Conservation (phyloP, 2,888 invertebrate species). For the Digitonthophagus gazella region DNA sequence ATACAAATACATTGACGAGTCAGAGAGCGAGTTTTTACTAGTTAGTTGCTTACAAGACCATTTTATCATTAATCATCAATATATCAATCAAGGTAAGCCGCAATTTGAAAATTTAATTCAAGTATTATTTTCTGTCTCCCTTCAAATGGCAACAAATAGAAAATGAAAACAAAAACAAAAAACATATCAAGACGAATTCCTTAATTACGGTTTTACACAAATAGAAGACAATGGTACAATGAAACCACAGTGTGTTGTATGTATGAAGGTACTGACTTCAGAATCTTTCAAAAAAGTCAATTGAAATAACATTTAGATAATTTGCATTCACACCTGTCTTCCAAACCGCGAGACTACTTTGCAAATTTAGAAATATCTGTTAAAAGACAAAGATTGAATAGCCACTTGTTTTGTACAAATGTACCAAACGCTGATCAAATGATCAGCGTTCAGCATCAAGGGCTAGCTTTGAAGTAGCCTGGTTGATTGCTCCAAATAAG, state of each 20-base stretch:
- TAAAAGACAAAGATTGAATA: conserved; percentile 34
- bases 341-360: conserved; percentile 34
- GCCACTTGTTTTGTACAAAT: conserved; percentile 32
- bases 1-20: too few species aligned
- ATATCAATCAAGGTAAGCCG: conserved; percentile 33
- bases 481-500: conserved; percentile 31
- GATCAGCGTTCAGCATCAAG: conserved; percentile 34
- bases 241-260: too few species aligned
- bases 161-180: too few species aligned
- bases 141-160: conserved; percentile 23
- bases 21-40: too few species aligned
- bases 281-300: too few species aligned
- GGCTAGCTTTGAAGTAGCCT: conserved; percentile 32
- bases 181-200: conserved; percentile 3
- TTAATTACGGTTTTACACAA: conserved; percentile 31
- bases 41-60: too few species aligned
- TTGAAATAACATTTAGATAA: too few species aligned
- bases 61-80: too few species aligned
- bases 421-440: too few species aligned
- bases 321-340: too few species aligned
- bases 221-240: conserved; percentile 33
- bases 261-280: too few species aligned
- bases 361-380: conserved; percentile 34
- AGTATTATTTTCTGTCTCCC: conserved; percentile 23
- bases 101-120: conserved; percentile 32